Conservation (phyloP, 2,888 invertebrate species). For the Argynnis bischoffii region DNA sequence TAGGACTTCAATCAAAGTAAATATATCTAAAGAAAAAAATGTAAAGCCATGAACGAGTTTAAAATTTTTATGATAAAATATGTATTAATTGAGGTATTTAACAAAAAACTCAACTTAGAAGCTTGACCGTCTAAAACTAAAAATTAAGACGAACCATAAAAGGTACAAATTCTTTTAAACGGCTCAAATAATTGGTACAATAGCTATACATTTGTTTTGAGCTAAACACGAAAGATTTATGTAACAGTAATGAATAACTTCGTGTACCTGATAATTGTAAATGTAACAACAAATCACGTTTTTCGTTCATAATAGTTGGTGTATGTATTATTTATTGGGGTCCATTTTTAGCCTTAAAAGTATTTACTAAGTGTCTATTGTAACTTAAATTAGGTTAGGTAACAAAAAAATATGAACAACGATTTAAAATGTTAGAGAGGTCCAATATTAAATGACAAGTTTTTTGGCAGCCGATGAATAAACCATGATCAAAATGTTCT, state of each 20-base stretch:
- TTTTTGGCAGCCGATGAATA: conserved; percentile 16
- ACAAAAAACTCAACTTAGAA: neutral
- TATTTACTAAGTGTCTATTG: conserved; percentile 55
- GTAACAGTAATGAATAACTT: conserved; percentile 50
- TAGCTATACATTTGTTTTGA: conserved; percentile 52
- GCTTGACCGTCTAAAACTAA: conserved; percentile 11
- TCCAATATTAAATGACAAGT: neutral
- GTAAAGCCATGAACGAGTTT: neutral
- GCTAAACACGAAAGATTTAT: conserved; percentile 50
- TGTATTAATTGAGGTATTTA: neutral
- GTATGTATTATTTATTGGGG: conserved; percentile 60
- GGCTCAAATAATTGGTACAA: conserved; percentile 32
- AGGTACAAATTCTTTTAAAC: conserved; percentile 23
- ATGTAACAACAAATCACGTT: conserved; percentile 48
- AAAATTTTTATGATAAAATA: neutral
- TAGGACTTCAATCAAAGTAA: too few species aligned
- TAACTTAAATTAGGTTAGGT: conserved; percentile 65
- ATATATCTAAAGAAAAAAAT: too few species aligned
- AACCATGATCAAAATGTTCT: conserved; percentile 3
- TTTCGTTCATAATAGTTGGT: conserved; percentile 45
- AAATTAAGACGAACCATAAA: conserved; percentile 15
- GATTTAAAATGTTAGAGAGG: conserved; percentile 50
- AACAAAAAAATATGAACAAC: conserved; percentile 50
- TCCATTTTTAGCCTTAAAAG: conserved; percentile 49
- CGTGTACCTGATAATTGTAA: conserved; percentile 45